These are phyloP conservation scores for Tetragnatha montana DNA, from an alignment of 2,888 invertebrate species.

Conservation along the genomic window DNA sequence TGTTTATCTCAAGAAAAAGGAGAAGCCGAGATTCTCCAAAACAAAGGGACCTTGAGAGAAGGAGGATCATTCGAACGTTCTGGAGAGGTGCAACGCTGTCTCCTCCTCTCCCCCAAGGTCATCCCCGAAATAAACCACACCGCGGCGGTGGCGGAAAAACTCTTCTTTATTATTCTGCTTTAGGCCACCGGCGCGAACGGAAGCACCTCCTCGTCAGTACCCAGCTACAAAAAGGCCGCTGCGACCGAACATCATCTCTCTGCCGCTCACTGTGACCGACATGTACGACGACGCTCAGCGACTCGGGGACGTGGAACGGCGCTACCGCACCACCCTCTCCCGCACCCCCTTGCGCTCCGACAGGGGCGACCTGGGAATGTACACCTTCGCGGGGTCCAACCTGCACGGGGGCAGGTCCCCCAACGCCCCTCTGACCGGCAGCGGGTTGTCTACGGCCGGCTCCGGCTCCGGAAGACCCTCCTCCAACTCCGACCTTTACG, in stretches of 20 bases:
- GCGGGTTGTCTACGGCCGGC: not conserved
- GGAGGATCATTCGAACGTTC: no score
- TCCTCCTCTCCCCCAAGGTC: no score
- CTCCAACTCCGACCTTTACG: slow-evolving; percentile 38
- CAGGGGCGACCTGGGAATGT: slow-evolving; percentile 65
- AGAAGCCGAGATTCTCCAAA: no score
- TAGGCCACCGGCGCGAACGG: not conserved
- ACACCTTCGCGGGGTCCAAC: slow-evolving; percentile 66
- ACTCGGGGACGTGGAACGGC: slow-evolving; percentile 72
- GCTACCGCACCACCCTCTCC: slow-evolving; percentile 70
- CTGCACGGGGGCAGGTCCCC: slow-evolving; percentile 56
- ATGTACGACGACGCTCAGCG: slow-evolving; percentile 73
- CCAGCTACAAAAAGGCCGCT: slow-evolving; percentile 12
- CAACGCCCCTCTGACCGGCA: not conserved
- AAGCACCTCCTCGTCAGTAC: slow-evolving; percentile 3
- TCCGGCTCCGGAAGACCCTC: not conserved
- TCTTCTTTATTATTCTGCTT: no score
- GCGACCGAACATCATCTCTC: slow-evolving; percentile 27
- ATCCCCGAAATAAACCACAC: no score
- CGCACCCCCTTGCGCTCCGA: slow-evolving; percentile 70
- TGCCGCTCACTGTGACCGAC: slow-evolving; percentile 46
- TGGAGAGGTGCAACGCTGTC: no score
- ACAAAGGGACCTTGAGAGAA: no score
- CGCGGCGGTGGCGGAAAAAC: no score
- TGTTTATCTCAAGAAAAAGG: no score